Percentiles rank a stretch among this genome's conserved stretches.
These are phyloP conservation scores for Oncopeltus fasciatus DNA, from an alignment of 1,140 invertebrate species.

Conservation along the genomic window DNA sequence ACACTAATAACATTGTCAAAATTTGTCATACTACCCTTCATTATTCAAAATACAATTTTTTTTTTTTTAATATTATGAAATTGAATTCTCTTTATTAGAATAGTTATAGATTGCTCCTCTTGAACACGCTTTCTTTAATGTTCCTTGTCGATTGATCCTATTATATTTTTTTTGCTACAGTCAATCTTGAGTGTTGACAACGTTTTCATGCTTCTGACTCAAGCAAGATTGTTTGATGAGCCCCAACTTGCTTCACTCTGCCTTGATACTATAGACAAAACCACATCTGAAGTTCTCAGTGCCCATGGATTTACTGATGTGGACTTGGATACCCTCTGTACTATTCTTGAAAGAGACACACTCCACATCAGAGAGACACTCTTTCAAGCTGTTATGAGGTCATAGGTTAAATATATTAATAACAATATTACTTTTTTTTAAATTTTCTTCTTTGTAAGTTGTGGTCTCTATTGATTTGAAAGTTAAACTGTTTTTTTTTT, in stretches of 20 bases:
- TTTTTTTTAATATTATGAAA: too few relatives aligned
- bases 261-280: slow-evolving; percentile 73
- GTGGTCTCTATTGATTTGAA: neutral
- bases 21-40: too few relatives aligned
- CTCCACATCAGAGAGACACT: slow-evolving; percentile 69
- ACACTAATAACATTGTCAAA: too few relatives aligned
- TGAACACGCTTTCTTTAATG: neutral
- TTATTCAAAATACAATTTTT: too few relatives aligned
- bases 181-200: slow-evolving; percentile 64
- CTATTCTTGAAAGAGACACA: slow-evolving; percentile 68
- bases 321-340: slow-evolving; percentile 65
- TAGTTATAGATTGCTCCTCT: neutral
- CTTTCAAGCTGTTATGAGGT: slow-evolving; percentile 52
- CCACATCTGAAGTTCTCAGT: slow-evolving; percentile 62
- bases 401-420: neutral
- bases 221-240: slow-evolving; percentile 70
- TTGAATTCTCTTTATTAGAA: too few relatives aligned
- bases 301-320: slow-evolving; percentile 81
- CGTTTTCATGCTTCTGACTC: slow-evolving; percentile 69
- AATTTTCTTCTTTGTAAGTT: neutral
- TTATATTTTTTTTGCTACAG: slow-evolving; percentile 9
- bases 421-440: too few relatives aligned
- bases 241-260: slow-evolving; percentile 61
- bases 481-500: too few relatives aligned
- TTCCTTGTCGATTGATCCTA: neutral